phyloP scores from a whole-genome alignment of 2,888 invertebrate species.

The Leucoma salicis region DNA sequence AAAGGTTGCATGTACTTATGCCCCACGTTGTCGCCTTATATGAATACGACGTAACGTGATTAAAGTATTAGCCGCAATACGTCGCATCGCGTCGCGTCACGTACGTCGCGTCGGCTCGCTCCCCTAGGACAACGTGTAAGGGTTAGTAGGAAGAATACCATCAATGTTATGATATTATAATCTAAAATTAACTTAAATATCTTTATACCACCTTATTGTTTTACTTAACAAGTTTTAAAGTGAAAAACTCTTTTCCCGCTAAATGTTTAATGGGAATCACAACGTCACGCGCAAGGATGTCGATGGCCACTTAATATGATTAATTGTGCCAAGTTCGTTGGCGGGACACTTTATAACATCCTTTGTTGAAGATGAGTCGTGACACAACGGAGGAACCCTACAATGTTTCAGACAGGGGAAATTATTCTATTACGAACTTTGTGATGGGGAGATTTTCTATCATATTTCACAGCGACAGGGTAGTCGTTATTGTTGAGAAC shows the following conservation, averaged over 20 bases:
- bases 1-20: too few species aligned
- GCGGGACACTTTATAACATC: slow-evolving; percentile 41
- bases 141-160: too few species aligned
- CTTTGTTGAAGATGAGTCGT: slow-evolving; percentile 42
- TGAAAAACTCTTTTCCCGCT: slow-evolving; percentile 4
- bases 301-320: slow-evolving; percentile 47
- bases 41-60: too few species aligned
- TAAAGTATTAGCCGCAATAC: too few species aligned
- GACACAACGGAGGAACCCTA: slow-evolving; percentile 39
- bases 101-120: too few species aligned
- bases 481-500: slow-evolving; percentile 15
- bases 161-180: too few species aligned
- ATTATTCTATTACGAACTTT: slow-evolving; percentile 45
- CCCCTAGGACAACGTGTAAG: too few species aligned
- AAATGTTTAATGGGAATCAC: slow-evolving; percentile 36
- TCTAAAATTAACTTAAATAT: too few species aligned
- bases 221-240: too few species aligned
- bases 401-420: slow-evolving; percentile 46
- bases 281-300: slow-evolving; percentile 33
- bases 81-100: too few species aligned
- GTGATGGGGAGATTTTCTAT: slow-evolving; percentile 36
- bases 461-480: slow-evolving; percentile 32
- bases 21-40: too few species aligned
- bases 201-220: too few species aligned
- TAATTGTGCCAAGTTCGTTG: slow-evolving; percentile 41